Base-by-base conservation (phyloP, 2,797 vertebrate genomes). In the Chaetodon trifasciatus region DNA sequence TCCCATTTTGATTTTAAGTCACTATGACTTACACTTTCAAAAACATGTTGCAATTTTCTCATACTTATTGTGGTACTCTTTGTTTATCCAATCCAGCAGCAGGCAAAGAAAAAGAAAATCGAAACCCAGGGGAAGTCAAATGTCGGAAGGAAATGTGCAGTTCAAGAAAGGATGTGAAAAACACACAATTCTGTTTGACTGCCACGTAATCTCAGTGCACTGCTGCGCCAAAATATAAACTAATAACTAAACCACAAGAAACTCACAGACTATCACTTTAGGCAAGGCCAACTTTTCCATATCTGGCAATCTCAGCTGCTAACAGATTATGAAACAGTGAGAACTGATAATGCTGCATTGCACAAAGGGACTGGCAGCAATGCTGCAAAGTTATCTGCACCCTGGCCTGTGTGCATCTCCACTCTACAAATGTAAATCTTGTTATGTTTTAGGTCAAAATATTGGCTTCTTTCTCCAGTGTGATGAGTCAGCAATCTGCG, bases 401-500 rank as follows among this genome's bases (percentile, higher is more conserved):
- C 82, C 76, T 69, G 75, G 47, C 76, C 75, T 64, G 65, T 58
- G 64, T 40, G 76, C 66, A 8, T 82, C 83, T 75, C 67, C 28
- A 39, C 68, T 61, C 53, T 24, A 3, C 76, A 70, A 83, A 88
- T 78, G 60, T 79, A 90, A 89, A 92, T 91, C 86, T 86, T 69
- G 82, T 92, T 88, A 91, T 65, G 79, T 88, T 92, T 88, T 77
- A 83, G 86, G 91, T 94, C 89, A 93, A 93, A 92, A 93, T 91
- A 94, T 90, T 82, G 87, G 80, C 86, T 83, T 79, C 74, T 88
- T 78, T 83, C 92, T 92, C 88, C 35, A 58, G 83, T 88, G 89
- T 85, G 90, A 91, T 94, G 93, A 95, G 86, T 95, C 94, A 95
- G 94, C 94, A 90, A 67, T 82, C n/a, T 13, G 13, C 15, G 61